phyloP scores from a whole-genome alignment of 92 coral and sea anemone species.

The Zoanthus sociatus region DNA sequence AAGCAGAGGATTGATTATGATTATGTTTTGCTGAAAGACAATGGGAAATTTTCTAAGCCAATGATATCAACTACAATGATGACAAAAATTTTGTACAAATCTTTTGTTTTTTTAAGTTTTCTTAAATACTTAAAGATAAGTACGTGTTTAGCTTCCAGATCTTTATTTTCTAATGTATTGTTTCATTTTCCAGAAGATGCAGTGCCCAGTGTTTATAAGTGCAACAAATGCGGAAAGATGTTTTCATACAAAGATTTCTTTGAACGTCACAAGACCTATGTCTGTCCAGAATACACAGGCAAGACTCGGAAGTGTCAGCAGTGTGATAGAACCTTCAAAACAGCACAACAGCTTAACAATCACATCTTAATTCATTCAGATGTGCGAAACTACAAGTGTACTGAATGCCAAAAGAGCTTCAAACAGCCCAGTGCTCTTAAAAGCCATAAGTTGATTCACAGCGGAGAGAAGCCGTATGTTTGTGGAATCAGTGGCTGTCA shows the following conservation, averaged over 20 bases:
- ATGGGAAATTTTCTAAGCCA: too few species aligned
- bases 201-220: constrained; percentile 18
- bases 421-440: constrained; percentile 41
- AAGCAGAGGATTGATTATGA: too few species aligned
- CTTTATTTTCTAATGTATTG: too few species aligned
- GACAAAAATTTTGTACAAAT: too few species aligned
- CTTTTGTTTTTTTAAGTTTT: too few species aligned
- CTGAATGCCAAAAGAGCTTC: constrained; percentile 21
- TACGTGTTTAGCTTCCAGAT: too few species aligned
- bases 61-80: too few species aligned
- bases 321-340: constrained; percentile 36
- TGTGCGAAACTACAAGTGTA: constrained; percentile 38
- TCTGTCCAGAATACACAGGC: constrained; percentile 63
- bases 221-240: constrained; percentile 61
- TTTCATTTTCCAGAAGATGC: neutral
- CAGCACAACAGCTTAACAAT: constrained; percentile 31
- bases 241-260: constrained; percentile 65
- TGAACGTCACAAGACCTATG: constrained; percentile 63
- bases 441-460: constrained; percentile 36
- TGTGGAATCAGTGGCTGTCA: constrained; percentile 22
- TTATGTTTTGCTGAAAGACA: too few species aligned
- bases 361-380: constrained; percentile 39
- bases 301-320: constrained; percentile 45
- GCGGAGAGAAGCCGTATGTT: constrained; percentile 28
- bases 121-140: too few species aligned